Base-by-base conservation (phyloP, 2,797 vertebrate genomes). In the Sylvia borin region DNA sequence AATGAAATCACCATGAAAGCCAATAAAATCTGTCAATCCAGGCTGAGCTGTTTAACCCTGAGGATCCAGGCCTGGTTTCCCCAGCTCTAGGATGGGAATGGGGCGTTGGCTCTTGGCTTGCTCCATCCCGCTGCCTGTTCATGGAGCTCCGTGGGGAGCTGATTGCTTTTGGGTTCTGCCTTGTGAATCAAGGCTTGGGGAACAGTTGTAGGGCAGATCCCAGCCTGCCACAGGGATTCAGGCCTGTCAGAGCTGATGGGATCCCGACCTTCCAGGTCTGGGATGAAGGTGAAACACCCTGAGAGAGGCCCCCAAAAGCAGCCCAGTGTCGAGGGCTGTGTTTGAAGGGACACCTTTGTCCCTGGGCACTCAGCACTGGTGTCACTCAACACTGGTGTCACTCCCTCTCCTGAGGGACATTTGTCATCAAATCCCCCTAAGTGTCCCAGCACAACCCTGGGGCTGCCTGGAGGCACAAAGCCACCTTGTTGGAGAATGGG, bases 391-490 rank as follows among this genome's bases (percentile, higher is more conserved):
- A 7, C 57, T 4, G 4, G 1, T 79, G 82, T 64, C 71, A 60
- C 58, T 83, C 80, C 78, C 53, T 43, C 66, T 91, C 76, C 48
- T 29, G 24, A 92, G 84, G n/a, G 82, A 50, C 54, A 48, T 51
- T 88, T 67, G 60, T 66, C 90, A 80, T 40, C 24, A 13, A 50
- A 21, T 34, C 25, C 42, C 43, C 51, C 25, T 5, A 2, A 31
- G 43, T 25, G 60, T 4, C 26, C 24, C 9, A 45, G 66, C 61
- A 66, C 76, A 80, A 2, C 47, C 89, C 95, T 57, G 34, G 81
- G 73, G 84, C 92, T 89, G 34, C 89, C 64, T 85, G 83, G 53
- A 86, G 89, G 86, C 75, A 90, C 80, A 77, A 92, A 90, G 31
- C 26, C 42, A 11, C 45, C 50, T 78, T 67, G 55, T 45, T 62